These are phyloP conservation scores for Rhinoraja longicauda DNA, from an alignment of 2,797 vertebrate genomes.

Conservation along the genomic window DNA sequence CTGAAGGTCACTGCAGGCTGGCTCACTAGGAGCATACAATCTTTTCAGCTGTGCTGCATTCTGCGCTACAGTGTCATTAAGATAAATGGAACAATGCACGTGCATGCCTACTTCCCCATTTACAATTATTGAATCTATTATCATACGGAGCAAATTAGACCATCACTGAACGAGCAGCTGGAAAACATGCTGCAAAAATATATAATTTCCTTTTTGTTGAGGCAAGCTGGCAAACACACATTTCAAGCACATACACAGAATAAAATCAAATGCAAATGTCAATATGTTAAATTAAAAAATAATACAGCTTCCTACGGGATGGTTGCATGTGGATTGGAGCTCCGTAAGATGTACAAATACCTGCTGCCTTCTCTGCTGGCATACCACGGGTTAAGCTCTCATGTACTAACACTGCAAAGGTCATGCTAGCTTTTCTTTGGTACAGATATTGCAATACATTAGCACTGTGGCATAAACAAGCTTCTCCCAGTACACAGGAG, in stretches of 20 bases:
- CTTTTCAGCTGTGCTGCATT: slow-evolving; percentile 55
- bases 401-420: slow-evolving; percentile 35
- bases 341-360: not conserved
- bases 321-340: not conserved
- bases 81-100: slow-evolving; percentile 54
- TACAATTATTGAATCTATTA: slow-evolving; percentile 54
- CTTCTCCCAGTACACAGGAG: not conserved
- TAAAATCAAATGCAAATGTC: not conserved
- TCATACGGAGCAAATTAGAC: slow-evolving; percentile 50
- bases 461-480: slow-evolving; percentile 10
- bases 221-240: not conserved
- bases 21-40: slow-evolving; percentile 54
- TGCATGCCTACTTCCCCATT: slow-evolving; percentile 48
- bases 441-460: slow-evolving; percentile 26
- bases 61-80: slow-evolving; percentile 55
- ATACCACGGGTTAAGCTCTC: slow-evolving; percentile 31
- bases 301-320: not conserved
- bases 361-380: not conserved
- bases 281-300: not conserved
- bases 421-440: slow-evolving; percentile 33
- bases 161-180: slow-evolving; percentile 46
- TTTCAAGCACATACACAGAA: not conserved
- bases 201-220: slow-evolving; percentile 24
- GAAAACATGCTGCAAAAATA: slow-evolving; percentile 14
- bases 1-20: slow-evolving; percentile 67